Conservation (phyloP, 2,888 invertebrate genomes). For the Eumacrocentrus americanus region DNA sequence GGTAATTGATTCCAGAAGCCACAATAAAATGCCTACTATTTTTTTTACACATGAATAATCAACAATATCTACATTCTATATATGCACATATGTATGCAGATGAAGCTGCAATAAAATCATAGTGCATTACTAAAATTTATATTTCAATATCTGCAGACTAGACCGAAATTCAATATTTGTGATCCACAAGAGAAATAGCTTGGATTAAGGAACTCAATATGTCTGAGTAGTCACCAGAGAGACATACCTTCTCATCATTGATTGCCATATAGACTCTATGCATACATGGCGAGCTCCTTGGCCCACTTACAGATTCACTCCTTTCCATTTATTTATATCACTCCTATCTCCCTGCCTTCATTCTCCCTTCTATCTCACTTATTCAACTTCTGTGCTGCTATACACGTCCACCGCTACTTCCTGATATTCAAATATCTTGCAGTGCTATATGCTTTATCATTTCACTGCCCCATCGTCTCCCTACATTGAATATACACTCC, state of each 20-base stretch:
- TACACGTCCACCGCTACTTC: too few relatives aligned
- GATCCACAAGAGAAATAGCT: slow-evolving; percentile 26
- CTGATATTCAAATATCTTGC: too few relatives aligned
- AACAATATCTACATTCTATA: background rate
- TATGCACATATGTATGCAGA: background rate
- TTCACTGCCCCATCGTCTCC: too few relatives aligned
- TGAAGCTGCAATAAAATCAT: slow-evolving; percentile 13
- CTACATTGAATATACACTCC: too few relatives aligned
- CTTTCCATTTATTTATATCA: too few relatives aligned
- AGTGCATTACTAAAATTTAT: slow-evolving; percentile 3
- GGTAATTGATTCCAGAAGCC: background rate
- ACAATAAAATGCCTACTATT: background rate
- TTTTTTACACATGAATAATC: background rate
- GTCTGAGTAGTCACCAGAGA: slow-evolving; percentile 37
- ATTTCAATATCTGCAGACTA: slow-evolving; percentile 16
- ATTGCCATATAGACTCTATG: background rate
- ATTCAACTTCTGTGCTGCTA: too few relatives aligned
- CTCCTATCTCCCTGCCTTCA: too few relatives aligned
- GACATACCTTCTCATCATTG: slow-evolving; percentile 1
- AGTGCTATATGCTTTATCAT: too few relatives aligned
- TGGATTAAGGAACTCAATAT: slow-evolving; percentile 49
- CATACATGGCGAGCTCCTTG: too few relatives aligned
- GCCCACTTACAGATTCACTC: too few relatives aligned
- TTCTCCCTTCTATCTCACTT: too few relatives aligned
- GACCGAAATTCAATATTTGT: slow-evolving; percentile 49